Evolutionary conservation across 2,888 invertebrate genomes (phyloP).

Genomic region (Pachycephus smyrnensis): DNA sequence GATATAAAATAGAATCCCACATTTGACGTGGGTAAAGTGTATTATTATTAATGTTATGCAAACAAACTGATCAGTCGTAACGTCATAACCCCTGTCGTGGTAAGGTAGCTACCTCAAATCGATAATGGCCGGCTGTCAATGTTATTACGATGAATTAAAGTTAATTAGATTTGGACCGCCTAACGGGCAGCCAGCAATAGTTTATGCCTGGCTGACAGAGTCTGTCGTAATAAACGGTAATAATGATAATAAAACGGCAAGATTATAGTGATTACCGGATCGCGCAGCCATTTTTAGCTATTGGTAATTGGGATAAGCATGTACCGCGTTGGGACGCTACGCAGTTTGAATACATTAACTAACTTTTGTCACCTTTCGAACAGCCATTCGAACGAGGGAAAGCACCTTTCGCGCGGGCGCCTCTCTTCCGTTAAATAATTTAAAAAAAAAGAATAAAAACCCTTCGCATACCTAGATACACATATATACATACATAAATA

Average conservation of each 20-base stretch:
- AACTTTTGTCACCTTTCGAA: constrained; percentile 43
- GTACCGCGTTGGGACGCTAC: constrained; percentile 15
- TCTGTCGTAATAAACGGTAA: constrained; percentile 45
- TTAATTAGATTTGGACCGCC: constrained; percentile 54
- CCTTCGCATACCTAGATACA: not conserved
- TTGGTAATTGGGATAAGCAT: constrained; percentile 28
- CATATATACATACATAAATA: not conserved
- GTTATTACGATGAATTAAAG: constrained; percentile 51
- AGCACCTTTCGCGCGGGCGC: not conserved
- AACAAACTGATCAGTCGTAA: constrained; percentile 1
- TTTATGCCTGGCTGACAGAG: constrained; percentile 12
- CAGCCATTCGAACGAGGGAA: constrained; percentile 3
- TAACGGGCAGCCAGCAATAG: constrained; percentile 25
- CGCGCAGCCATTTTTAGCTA: constrained; percentile 31
- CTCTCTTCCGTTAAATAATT: not conserved
- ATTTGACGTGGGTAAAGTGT: not conserved
- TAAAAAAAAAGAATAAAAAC: not conserved
- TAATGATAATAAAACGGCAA: constrained; percentile 55
- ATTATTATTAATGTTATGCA: constrained; percentile 4
- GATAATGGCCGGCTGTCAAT: constrained; percentile 47
- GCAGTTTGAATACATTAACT: constrained; percentile 46
- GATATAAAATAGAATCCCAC: not conserved
- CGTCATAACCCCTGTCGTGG: constrained; percentile 4
- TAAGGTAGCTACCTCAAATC: constrained; percentile 8
- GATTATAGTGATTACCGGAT: constrained; percentile 55